Conservation (phyloP, 2,888 invertebrate species). For the Tetramorium bicarinatum region DNA sequence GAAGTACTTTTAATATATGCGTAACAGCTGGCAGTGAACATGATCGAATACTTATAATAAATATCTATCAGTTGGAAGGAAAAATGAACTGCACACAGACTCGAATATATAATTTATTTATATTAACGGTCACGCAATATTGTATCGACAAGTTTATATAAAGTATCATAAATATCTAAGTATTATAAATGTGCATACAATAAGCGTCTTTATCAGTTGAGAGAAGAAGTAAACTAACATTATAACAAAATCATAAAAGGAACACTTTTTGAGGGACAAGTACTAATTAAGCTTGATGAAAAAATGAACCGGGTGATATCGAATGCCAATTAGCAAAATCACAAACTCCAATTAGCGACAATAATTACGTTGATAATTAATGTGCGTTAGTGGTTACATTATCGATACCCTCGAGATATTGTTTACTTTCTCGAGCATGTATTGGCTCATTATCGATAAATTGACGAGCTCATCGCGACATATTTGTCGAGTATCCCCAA, state of each 20-base stretch:
- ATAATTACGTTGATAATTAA: constrained; percentile 34
- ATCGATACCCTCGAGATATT: constrained; percentile 18
- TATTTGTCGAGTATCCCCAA: constrained; percentile 37
- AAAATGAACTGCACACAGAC: background rate
- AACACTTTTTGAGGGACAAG: constrained; percentile 7
- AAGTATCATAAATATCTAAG: background rate
- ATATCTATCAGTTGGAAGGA: background rate
- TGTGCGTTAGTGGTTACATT: background rate
- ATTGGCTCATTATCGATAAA: constrained; percentile 27
- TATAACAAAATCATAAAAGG: background rate
- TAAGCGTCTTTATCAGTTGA: background rate
- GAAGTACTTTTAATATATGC: background rate
- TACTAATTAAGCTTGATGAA: background rate
- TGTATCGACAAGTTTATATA: background rate
- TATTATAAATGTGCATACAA: background rate
- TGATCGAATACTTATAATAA: background rate
- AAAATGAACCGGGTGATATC: constrained; percentile 19
- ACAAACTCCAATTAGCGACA: constrained; percentile 8
- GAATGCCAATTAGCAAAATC: constrained; percentile 14
- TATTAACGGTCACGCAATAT: background rate
- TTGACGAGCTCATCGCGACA: constrained; percentile 24
- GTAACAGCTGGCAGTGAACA: background rate
- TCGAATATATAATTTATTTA: background rate
- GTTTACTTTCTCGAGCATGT: constrained; percentile 27
- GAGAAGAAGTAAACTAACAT: background rate